Evolutionary conservation across 2,888 invertebrate species (phyloP), one percentile per base, ranked within the genome.

Genomic region (Callyntrura guangdongensis): DNA sequence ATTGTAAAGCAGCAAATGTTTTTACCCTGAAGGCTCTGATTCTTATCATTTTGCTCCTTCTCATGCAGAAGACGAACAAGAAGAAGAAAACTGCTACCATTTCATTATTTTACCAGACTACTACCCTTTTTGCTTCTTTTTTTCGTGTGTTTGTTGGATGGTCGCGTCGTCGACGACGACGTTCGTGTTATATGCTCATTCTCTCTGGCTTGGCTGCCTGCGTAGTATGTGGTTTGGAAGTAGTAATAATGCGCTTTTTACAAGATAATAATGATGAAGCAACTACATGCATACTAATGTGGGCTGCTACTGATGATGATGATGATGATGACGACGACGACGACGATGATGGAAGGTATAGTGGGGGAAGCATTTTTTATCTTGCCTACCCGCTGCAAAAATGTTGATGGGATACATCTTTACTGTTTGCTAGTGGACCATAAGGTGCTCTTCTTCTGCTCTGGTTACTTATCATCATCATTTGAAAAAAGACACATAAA

Each of bases 11-110:
- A 36, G 36, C 36, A 36, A 6, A 36, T 77, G 53, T 86, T 91
- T 91, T 87, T 87, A 92, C 93, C 93, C 92, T 92, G 74, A 92
- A 93, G 93, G 93, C 92, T 92, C 92, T 92, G 93, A 93, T 93
- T 93, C 92, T 94, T 94, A 94, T 94, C 93, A 86, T 20, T 53
- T 77, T 61, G 67, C 53, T 84, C 67, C 49, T 61, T 17, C 86
- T 25, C 27, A 79, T 22, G 36, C 77, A 69, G 53, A 85, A 56
- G 61, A 56, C 83, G n/a, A 56, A 56, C 14, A 56, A 72, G 61
- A 77, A 82, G 45, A 49, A 72, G 67, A 53, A 86, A 77, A 89
- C 86, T 89, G 88, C 88, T 88, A 85, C 81, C 86, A 82, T 67
- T 83, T 81, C 49, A 61, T 82, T 59, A 81, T 59, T 53, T 11